Base-by-base conservation (phyloP, 2,888 invertebrate genomes). In the Oscheius sp. region DNA sequence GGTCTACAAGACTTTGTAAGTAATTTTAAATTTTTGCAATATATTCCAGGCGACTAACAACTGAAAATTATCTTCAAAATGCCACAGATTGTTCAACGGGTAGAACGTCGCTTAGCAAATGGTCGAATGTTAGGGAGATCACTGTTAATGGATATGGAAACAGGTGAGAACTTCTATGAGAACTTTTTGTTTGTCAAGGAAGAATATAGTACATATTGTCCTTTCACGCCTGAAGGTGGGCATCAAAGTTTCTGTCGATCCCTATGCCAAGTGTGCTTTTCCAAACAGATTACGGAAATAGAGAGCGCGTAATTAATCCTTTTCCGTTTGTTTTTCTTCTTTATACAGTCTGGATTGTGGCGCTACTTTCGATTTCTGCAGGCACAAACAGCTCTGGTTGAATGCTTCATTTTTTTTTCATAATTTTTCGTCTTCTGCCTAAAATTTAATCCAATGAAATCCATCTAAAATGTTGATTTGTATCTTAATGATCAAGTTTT, bases 121-220 rank as follows among this genome's bases (percentile, higher is more conserved):
- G 76, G 73, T 50, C 64, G 76, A 28, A 65, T 76, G 38, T 69
- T 70, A 0, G 76, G 76, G 22, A 64, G 76, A 49, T 76, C 76
- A 2, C 66, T 76, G 14, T 41, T 76, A 24, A 49, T 76, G 51
- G 76, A 76, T 41, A 62, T 72, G 47, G 73, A 76, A 45, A 73
- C 73, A 71, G 76, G 76, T 76, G 38, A 47, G 24, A 26, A 2
- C n/a, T 20, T 20, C 12, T 41, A 17, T 41, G 4, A 4, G 12
- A 41, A 20, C 36, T 36, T 36, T 36, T 41, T 41, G 41, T 26
- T 14, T 41, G 3, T 41, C 6, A 41, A 9, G 17, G 0, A 20
- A 41, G 41, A 6, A 9, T 9, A 41, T 3, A 41, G 4, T n/a
- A n/a, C n/a, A n/a, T n/a, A n/a, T n/a, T n/a, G n/a, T n/a, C n/a